These are phyloP conservation scores for Sisyra nigra DNA, from an alignment of 2,888 invertebrate genomes.

Conservation along the genomic window DNA sequence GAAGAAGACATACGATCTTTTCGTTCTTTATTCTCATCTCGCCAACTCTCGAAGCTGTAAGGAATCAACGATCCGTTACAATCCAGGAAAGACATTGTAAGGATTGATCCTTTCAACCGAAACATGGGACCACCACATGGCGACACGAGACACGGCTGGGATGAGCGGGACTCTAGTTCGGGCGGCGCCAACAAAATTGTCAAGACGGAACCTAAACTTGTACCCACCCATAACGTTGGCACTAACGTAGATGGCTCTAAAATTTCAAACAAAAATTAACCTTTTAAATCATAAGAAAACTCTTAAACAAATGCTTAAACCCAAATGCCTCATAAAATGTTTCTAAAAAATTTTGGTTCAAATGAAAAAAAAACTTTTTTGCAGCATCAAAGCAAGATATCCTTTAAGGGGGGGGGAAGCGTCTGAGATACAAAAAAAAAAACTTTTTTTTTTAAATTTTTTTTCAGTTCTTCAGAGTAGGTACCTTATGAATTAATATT, in stretches of 20 bases:
- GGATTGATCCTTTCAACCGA: slow-evolving; percentile 87
- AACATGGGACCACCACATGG: slow-evolving; percentile 94
- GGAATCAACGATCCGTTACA: slow-evolving; percentile 85
- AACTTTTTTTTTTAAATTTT: no score
- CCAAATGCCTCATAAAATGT: no score
- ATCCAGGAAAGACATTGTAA: slow-evolving; percentile 92
- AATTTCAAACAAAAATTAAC: no score
- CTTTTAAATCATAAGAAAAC: neutral
- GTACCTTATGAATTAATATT: no score
- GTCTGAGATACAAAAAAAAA: no score
- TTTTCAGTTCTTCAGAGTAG: no score
- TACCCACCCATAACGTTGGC: slow-evolving; percentile 96
- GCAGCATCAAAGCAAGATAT: no score
- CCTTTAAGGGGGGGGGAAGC: no score
- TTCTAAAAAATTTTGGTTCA: no score
- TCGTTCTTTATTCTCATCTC: slow-evolving; percentile 61
- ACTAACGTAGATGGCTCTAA: slow-evolving; percentile 65
- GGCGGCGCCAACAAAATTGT: slow-evolving; percentile 78
- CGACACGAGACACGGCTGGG: slow-evolving; percentile 76
- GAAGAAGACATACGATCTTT: slow-evolving; percentile 22
- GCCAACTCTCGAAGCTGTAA: slow-evolving; percentile 83
- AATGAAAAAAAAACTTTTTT: no score
- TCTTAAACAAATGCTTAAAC: neutral
- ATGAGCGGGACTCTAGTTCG: slow-evolving; percentile 61
- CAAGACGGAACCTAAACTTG: slow-evolving; percentile 89